Evolutionary conservation across 2,797 vertebrate species (phyloP).

Genomic region (Tinamus major): DNA sequence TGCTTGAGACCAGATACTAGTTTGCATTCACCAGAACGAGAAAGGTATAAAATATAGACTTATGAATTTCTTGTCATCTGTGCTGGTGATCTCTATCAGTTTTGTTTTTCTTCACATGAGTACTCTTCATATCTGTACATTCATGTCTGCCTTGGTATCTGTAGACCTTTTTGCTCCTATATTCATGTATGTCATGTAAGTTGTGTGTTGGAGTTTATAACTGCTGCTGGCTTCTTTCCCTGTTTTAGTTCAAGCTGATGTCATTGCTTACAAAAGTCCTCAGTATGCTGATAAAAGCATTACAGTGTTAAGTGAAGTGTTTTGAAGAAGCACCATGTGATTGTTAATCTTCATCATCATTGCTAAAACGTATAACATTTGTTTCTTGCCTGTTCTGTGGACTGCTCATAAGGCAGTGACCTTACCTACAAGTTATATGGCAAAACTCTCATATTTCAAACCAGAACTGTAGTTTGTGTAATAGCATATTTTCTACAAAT

Average conservation of each 20-base stretch:
- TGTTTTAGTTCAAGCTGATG: constrained; percentile 56
- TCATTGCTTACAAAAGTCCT: constrained; percentile 74
- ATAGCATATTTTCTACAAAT: not conserved
- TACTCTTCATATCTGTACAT: constrained; percentile 58
- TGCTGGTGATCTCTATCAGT: constrained; percentile 75
- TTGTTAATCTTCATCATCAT: constrained; percentile 11
- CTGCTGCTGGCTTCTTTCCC: constrained; percentile 68
- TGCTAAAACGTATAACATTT: not conserved
- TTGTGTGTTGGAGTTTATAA: constrained; percentile 64
- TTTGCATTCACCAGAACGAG: constrained; percentile 96
- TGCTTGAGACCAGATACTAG: constrained; percentile 97
- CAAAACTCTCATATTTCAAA: constrained; percentile 12
- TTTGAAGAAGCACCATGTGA: not conserved
- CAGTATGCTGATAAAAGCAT: constrained; percentile 81
- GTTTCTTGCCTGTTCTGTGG: constrained; percentile 33
- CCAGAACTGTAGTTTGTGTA: not conserved
- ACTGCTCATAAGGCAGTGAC: not conserved
- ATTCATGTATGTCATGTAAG: constrained; percentile 61
- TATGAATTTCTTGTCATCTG: constrained; percentile 83
- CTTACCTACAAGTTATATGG: not conserved
- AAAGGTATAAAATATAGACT: constrained; percentile 92
- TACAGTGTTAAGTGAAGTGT: constrained; percentile 32
- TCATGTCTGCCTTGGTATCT: constrained; percentile 63
- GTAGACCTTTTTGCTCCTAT: constrained; percentile 38
- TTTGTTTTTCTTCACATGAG: constrained; percentile 61